Evolutionary conservation across 92 coral and sea anemone genomes (phyloP), one percentile per base, ranked within the genome.

Genomic region (Porites lobata): DNA sequence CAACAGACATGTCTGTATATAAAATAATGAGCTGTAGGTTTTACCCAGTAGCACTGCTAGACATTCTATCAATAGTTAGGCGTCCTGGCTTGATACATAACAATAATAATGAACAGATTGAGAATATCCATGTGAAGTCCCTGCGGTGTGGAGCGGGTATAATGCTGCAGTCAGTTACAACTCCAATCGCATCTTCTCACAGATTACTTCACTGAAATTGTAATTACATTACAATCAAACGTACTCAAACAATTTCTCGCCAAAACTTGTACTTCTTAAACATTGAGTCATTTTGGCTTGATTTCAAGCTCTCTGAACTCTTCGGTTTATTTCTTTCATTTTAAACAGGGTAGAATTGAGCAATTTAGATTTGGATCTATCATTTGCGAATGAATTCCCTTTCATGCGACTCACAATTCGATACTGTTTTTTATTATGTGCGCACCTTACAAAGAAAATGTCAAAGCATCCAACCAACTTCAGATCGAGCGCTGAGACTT

Each of bases 21-120:
- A 83, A 59, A 83, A 84, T 73, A 84, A 74, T 84, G 87, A 84
- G 52, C 80, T 62, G 73, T 75, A 84, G 81, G 74, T 64, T 59
- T 84, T 17, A 19, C 72, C 21, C 80, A 50, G 80, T 84, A 65
- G 80, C 87, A 73, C 87, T 63, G 81, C 66, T 63, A 83, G 87
- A 72, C 79, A 83, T 72, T 81, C 72, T 79, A 74, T 83, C 79
- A 83, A 72, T 84, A 84, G 87, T 74, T 73, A 83, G 87, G 87
- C 73, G 87, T 84, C 87, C 63, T 84, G 87, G 80, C 87, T 84
- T 84, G 87, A 73, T 74, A 74, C 81, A 84, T 51, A 80, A 73
- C 74, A 73, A 84, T 74, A 84, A 84, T 84, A 84, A 84, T 73
- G 87, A 19, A 84, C 80, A 72, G 79, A 84, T 84, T 75, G 81